Evolutionary conservation across 2,888 invertebrate genomes (phyloP).

Genomic region (Ormyrus thymus): DNA sequence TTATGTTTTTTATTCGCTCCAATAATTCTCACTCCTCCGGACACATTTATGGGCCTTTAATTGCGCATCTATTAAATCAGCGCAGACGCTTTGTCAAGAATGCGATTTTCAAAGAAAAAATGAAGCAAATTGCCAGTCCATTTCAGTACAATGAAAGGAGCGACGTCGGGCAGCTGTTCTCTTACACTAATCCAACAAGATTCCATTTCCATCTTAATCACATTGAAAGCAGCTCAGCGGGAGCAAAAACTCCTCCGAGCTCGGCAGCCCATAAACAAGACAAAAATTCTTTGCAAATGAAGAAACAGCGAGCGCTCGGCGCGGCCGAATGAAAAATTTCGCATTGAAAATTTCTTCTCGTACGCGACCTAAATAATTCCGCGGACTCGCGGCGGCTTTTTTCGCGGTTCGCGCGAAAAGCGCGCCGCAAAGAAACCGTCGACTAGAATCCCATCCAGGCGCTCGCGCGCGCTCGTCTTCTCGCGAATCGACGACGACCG

Average conservation of each 20-base stretch:
- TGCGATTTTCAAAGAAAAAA: too few species aligned
- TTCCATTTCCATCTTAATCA: slow-evolving; percentile 18
- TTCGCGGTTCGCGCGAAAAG: slow-evolving; percentile 13
- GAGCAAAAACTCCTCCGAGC: slow-evolving; percentile 9
- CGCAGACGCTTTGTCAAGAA: too few species aligned
- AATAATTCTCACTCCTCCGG: too few species aligned
- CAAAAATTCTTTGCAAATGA: slow-evolving; percentile 38
- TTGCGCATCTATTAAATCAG: too few species aligned
- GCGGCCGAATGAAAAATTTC: background rate
- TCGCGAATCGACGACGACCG: too few species aligned
- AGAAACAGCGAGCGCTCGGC: slow-evolving; percentile 14
- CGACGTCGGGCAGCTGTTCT: background rate
- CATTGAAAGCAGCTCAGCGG: background rate
- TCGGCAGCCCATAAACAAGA: background rate
- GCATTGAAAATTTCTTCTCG: slow-evolving; percentile 44
- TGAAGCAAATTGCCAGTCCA: too few species aligned
- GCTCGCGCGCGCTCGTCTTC: too few species aligned
- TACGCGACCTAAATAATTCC: slow-evolving; percentile 48
- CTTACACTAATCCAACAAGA: slow-evolving; percentile 24
- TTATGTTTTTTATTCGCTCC: too few species aligned
- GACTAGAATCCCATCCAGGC: too few species aligned
- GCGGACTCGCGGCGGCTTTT: slow-evolving; percentile 28
- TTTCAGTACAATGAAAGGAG: too few species aligned
- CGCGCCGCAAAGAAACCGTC: too few species aligned
- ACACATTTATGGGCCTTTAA: too few species aligned